Base-by-base conservation (phyloP, 2,888 invertebrate species). In the Graphium colonna region DNA sequence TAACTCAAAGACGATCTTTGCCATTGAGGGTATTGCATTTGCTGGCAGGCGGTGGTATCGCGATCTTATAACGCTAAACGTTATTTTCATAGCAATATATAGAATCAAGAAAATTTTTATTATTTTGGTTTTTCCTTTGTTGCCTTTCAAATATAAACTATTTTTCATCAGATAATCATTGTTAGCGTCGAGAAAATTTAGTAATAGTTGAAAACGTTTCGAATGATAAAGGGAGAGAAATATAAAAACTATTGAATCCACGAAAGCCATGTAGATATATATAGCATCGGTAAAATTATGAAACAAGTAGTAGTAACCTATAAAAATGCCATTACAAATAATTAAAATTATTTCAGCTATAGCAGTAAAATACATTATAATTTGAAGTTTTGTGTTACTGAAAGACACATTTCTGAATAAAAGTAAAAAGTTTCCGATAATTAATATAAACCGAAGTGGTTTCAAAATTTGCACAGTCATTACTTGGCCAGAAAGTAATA, bases 401-500 rank as follows among this genome's bases (percentile, higher is more conserved):
- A 46, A 46, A 5, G 52, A 41, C 16, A 42, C 1, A 26, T 52
- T 47, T 36, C 46, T n/a, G 15, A 46, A 52, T 1, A 16, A 1
- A 36, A 40, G 3, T 31, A 52, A 36, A 3, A 41, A 1, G 40
- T 47, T 42, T 16, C 21, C 52, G 0, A 33, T 18, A 1, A 41
- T 31, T 3, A 52, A 17, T 3, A 46, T 40, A 3, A 31, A 1
- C 10, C 33, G 51, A 7, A 52, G 40, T 0, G 18, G 7, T 40
- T 40, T 40, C 1, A 40, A 10, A 38, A 45, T 12, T 10, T 45
- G n/a, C 44, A 51, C 44, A 38, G 15, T 39, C 9, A 36, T 17
- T 21, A 18, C 12, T n/a, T n/a, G n/a, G n/a, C n/a, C n/a, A n/a
- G n/a, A n/a, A n/a, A n/a, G n/a, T n/a, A n/a, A n/a, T n/a, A n/a